Conservation (phyloP, 1,140 invertebrate genomes). For the Pseudomyrmex concolor region DNA sequence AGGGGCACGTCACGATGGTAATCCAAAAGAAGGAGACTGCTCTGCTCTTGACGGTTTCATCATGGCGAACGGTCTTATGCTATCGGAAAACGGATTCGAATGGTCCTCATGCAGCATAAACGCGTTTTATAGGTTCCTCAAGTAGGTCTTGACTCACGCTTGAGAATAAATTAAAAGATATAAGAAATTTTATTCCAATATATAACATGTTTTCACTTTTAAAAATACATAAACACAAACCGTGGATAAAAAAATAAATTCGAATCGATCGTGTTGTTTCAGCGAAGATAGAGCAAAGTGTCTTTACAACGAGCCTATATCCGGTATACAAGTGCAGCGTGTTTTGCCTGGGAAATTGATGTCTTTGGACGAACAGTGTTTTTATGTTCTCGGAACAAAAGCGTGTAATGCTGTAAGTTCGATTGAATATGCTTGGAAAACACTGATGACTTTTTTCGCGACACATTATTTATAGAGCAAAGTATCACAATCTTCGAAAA, state of each 20-base stretch:
- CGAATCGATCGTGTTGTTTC: conserved; percentile 5
- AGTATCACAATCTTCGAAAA: no score
- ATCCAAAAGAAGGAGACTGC: conserved; percentile 36
- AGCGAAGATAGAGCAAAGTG: conserved; percentile 88
- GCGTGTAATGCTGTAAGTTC: conserved; percentile 89
- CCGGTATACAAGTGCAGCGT: conserved; percentile 91
- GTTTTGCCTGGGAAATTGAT: conserved; percentile 93
- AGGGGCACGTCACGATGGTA: conserved; percentile 74
- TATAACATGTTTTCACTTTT: no score
- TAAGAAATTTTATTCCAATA: no score
- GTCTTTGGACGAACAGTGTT: conserved; percentile 94
- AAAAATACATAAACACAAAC: no score
- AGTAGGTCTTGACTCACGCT: conserved; percentile 44
- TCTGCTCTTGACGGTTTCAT: conserved; percentile 66
- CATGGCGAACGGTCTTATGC: conserved; percentile 66
- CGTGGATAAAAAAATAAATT: background rate
- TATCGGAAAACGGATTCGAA: conserved; percentile 69
- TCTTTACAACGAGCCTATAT: conserved; percentile 94
- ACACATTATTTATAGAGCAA: no score
- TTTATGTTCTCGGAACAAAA: conserved; percentile 93
- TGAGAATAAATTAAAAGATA: no score
- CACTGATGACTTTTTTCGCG: no score
- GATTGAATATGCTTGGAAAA: background rate
- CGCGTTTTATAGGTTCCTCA: conserved; percentile 71
- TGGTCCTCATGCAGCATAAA: conserved; percentile 75